Conservation (phyloP, 2,113 vertebrate species). For the Pedetes capensis region DNA sequence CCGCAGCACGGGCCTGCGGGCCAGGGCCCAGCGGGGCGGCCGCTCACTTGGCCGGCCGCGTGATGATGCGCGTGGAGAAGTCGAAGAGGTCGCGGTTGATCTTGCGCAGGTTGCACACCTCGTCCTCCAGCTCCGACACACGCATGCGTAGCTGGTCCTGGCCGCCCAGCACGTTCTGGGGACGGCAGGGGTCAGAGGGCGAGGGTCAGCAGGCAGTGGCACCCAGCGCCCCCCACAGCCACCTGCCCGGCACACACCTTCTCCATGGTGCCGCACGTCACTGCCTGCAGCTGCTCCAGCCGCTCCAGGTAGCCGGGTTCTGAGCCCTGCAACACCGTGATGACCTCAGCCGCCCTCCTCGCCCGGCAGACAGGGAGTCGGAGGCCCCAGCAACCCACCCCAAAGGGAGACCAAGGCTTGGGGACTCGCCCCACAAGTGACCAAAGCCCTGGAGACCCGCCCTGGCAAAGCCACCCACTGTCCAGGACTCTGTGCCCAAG, state of each 20-base stretch:
- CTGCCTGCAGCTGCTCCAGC: constrained; percentile 83
- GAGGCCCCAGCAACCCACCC: too few species aligned
- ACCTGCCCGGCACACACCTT: constrained; percentile 83
- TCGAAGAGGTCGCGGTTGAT: constrained; percentile 97
- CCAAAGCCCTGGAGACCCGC: too few species aligned
- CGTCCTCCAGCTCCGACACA: constrained; percentile 92
- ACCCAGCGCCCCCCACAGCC: neutral
- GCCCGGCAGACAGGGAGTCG: too few species aligned
- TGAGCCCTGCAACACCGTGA: constrained; percentile 84
- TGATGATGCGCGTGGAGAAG: constrained; percentile 93
- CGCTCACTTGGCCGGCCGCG: constrained; percentile 85
- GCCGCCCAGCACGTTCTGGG: constrained; percentile 90
- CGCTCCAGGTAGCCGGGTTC: constrained; percentile 91
- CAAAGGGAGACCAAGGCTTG: too few species aligned
- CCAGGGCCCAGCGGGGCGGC: too few species aligned
- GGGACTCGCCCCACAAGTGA: too few species aligned
- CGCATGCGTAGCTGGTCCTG: constrained; percentile 93
- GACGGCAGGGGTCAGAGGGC: rapidly evolving
- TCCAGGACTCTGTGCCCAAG: too few species aligned
- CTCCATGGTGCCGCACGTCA: constrained; percentile 89
- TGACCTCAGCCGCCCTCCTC: too few species aligned
- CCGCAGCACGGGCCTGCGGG: too few species aligned
- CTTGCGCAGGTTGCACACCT: constrained; percentile 93
- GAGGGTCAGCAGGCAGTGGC: neutral
- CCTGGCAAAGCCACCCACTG: too few species aligned